Base-by-base conservation (phyloP, 2,888 invertebrate species). In the Baccha elongata region DNA sequence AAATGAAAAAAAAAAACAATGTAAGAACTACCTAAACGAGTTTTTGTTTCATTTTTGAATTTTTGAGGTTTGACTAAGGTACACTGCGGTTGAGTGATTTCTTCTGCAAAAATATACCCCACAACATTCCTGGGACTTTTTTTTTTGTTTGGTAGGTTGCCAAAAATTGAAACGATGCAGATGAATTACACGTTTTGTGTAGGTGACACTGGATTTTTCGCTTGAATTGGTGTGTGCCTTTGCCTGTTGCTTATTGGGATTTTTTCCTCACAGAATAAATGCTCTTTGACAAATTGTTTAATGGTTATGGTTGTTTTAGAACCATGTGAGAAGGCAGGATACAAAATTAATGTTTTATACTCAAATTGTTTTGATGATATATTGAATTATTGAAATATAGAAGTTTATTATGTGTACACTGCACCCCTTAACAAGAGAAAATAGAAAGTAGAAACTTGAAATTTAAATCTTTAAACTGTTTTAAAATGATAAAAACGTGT, bases 201-300 rank as follows among this genome's bases (percentile, higher is more conserved):
- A 52, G 69, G 62, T 64, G 60, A 73, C 73, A 69, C 35, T 69
- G 76, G 53, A 73, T 79, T 79, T 74, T 62, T 26, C 26, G 44
- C 40, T 52, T 60, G 48, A 55, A 58, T 75, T 60, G 55, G 50
- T 21, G 7, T 15, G 15, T 11, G 58, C 35, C 17, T 10, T 26
- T 23, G 75, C 80, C 69, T 80, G 80, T 80, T 80, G 80, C 80
- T 73, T 73, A 65, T 67, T 65, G 58, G 64, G 15, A 32, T 29
- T 21, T 69, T 55, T 37, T 46, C 35, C 60, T 29, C 13, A 1
- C 19, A 44, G 10, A 52, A 37, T 50, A 64, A 48, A 19, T 19
- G 2, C 17, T 17, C 21, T 29, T n/a, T 62, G 72, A 72, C 72
- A 72, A 62, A 72, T 72, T 72, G 72, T 32, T 62, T 52, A 42